Percentiles rank a stretch among this genome's conserved stretches.
Evolutionary conservation across 1,140 invertebrate species (phyloP).

Genomic region (Euura saliciscinereae): DNA sequence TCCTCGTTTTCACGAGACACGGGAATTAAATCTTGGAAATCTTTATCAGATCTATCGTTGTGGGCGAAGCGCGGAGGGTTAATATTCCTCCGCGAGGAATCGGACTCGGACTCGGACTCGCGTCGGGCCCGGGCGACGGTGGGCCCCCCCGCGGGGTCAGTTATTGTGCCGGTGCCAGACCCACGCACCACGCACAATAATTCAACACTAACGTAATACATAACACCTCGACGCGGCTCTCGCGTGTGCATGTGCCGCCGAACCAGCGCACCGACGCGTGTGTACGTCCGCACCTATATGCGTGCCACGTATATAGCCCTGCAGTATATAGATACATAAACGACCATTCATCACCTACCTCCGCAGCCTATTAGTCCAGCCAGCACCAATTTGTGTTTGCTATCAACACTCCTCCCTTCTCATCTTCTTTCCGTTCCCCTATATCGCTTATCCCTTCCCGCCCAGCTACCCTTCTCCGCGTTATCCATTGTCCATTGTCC

Average conservation of each 20-base stretch:
- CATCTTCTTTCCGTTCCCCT: no score
- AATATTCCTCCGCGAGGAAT: not conserved
- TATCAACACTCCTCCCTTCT: conserved; percentile 26
- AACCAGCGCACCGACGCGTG: not conserved
- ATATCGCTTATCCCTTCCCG: no score
- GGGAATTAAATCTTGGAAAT: not conserved
- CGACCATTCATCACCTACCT: conserved; percentile 45
- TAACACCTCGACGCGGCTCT: not conserved
- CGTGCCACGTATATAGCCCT: not conserved
- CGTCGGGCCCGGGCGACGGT: not conserved
- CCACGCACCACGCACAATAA: conserved; percentile 38
- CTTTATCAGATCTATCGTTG: not conserved
- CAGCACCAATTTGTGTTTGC: conserved; percentile 42
- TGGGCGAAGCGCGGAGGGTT: no score
- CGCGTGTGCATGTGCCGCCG: not conserved
- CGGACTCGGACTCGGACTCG: not conserved
- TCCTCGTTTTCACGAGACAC: not conserved
- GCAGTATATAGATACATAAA: conserved; percentile 23
- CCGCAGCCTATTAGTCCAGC: conserved; percentile 32
- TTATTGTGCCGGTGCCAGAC: conserved; percentile 37
- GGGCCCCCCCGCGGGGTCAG: conserved; percentile 33
- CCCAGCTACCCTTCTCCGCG: no score
- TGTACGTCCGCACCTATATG: not conserved
- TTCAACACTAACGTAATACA: conserved; percentile 39
- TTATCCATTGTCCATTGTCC: no score